Evolutionary conservation across 2,797 vertebrate species (phyloP).

Genomic region (Astyanax mexicanus): DNA sequence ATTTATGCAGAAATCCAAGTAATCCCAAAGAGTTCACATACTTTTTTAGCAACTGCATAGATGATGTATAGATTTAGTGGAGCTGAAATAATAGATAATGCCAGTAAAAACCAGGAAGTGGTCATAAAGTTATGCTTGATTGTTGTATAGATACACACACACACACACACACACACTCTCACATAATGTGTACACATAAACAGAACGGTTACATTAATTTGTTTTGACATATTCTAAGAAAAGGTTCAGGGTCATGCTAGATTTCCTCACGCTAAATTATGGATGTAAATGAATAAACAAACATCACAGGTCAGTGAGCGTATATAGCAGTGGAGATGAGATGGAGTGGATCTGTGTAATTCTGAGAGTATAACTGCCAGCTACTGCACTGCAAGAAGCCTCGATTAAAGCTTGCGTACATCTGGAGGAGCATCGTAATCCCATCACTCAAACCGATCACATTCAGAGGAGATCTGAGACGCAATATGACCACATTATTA

Average conservation of each 20-base stretch:
- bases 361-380: slow-evolving; percentile 57
- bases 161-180: background rate
- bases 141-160: too few relatives aligned
- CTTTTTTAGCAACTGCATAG: too few relatives aligned
- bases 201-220: slow-evolving; percentile 37
- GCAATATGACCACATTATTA: too few relatives aligned
- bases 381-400: slow-evolving; percentile 57
- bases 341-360: slow-evolving; percentile 44
- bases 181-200: slow-evolving; percentile 23
- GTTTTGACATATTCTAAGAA: slow-evolving; percentile 53
- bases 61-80: too few relatives aligned
- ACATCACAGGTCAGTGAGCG: slow-evolving; percentile 56
- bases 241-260: slow-evolving; percentile 55
- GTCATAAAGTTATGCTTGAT: too few relatives aligned
- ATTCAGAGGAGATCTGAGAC: too few relatives aligned
- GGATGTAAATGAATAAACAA: slow-evolving; percentile 67
- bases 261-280: slow-evolving; percentile 67
- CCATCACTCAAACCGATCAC: too few relatives aligned
- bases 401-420: slow-evolving; percentile 44
- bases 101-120: too few relatives aligned
- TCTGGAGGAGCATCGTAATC: slow-evolving; percentile 23
- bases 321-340: slow-evolving; percentile 56
- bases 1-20: too few relatives aligned
- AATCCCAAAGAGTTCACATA: too few relatives aligned
- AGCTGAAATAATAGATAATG: too few relatives aligned